phyloP scores from a whole-genome alignment of 2,888 invertebrate species.

The Celastrina argiolus region DNA sequence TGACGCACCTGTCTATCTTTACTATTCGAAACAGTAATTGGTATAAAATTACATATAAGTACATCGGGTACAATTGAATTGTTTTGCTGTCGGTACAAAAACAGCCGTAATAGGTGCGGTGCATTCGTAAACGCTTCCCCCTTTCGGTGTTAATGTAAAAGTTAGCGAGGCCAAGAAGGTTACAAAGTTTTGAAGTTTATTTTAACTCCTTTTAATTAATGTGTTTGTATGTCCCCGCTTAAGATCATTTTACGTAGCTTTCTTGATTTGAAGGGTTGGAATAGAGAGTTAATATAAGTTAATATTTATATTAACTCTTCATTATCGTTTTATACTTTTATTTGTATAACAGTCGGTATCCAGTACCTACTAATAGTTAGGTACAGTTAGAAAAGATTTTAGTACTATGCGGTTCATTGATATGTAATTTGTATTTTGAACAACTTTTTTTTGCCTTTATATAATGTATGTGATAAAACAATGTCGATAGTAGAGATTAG shows the following conservation, averaged over 20 bases:
- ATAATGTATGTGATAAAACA: background rate
- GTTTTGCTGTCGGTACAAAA: conserved; percentile 32
- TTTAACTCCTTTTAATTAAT: conserved; percentile 69
- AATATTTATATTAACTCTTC: background rate
- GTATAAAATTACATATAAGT: conserved; percentile 29
- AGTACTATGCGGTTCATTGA: background rate
- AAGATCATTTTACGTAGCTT: conserved; percentile 43
- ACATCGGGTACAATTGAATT: conserved; percentile 9
- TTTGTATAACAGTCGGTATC: no score
- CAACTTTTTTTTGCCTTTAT: background rate
- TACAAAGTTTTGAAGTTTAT: conserved; percentile 65
- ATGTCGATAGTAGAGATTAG: background rate
- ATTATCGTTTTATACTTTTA: background rate
- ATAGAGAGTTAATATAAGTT: conserved; percentile 21
- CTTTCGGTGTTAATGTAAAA: conserved; percentile 66
- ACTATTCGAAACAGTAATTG: conserved; percentile 17
- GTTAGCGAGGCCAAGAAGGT: conserved; percentile 51
- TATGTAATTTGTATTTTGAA: background rate
- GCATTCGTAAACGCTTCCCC: conserved; percentile 61
- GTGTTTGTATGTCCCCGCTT: conserved; percentile 64
- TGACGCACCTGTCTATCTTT: background rate
- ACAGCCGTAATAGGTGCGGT: conserved; percentile 53
- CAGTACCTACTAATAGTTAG: no score
- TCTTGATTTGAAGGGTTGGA: conserved; percentile 30
- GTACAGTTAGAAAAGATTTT: no score